phyloP scores from a whole-genome alignment of 2,797 vertebrate genomes.

The Simalia tracyae region DNA sequence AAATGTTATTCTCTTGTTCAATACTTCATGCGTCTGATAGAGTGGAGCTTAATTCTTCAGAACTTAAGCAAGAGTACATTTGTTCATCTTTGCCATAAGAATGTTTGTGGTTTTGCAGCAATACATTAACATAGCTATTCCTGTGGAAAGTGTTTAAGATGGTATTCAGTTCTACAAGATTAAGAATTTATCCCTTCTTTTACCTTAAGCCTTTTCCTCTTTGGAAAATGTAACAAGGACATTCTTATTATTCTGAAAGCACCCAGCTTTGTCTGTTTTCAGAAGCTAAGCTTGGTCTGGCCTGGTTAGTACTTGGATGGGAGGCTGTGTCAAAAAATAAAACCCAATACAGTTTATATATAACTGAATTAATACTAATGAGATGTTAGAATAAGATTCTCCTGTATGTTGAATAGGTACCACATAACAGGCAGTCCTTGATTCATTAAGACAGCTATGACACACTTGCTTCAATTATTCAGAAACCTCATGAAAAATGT shows the following conservation, averaged over 20 bases:
- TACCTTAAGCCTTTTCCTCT: background rate
- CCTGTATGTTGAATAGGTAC: constrained; percentile 45
- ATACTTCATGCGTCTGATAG: background rate
- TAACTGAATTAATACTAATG: constrained; percentile 26
- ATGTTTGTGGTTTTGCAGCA: background rate
- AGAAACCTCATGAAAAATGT: constrained; percentile 62
- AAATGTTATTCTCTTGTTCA: background rate
- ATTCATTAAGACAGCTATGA: constrained; percentile 76
- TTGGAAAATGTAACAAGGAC: background rate
- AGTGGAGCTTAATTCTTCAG: background rate
- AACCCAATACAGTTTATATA: background rate
- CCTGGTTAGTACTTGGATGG: constrained; percentile 1
- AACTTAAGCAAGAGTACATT: background rate
- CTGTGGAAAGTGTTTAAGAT: background rate
- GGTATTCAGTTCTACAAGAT: background rate
- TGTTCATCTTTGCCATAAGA: background rate
- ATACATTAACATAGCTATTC: background rate
- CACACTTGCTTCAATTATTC: constrained; percentile 73
- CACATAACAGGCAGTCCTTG: constrained; percentile 53
- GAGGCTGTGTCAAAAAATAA: constrained; percentile 12
- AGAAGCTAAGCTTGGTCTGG: background rate
- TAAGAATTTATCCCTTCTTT: background rate
- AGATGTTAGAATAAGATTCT: constrained; percentile 40
- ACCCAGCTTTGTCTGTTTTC: background rate
- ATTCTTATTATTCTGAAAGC: background rate